phyloP scores from a whole-genome alignment of 2,113 vertebrate genomes.

The Anguilla rostrata region DNA sequence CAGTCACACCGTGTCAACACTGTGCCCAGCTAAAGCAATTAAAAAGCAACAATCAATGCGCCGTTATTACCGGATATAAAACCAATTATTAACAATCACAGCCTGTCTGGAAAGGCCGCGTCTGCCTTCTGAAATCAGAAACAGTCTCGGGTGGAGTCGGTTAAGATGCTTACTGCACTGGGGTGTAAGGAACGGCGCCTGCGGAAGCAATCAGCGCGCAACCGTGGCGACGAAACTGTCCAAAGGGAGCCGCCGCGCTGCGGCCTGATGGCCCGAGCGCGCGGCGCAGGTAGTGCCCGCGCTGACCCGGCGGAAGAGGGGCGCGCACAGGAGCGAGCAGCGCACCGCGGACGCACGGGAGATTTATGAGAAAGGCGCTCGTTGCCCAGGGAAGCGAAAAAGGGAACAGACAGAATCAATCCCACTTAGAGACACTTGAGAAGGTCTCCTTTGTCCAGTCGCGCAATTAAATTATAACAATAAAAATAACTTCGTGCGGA shows the following conservation, averaged over 20 bases:
- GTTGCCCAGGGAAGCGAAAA: too few relatives aligned
- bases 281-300: too few relatives aligned
- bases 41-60: background rate
- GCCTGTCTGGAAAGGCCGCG: too few relatives aligned
- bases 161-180: too few relatives aligned
- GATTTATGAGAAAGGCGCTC: too few relatives aligned
- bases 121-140: too few relatives aligned
- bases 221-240: background rate
- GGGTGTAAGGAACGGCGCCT: too few relatives aligned
- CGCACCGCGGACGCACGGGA: background rate
- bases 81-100: background rate
- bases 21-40: background rate
- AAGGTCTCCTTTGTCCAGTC: background rate
- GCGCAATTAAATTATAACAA: background rate
- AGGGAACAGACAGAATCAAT: background rate
- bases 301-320: too few relatives aligned
- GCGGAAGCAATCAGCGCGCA: too few relatives aligned
- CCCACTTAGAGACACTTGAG: background rate
- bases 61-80: background rate
- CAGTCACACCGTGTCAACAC: too few relatives aligned
- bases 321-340: background rate
- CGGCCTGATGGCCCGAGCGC: background rate
- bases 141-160: too few relatives aligned
- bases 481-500: background rate
- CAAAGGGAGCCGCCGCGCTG: background rate